Conservation (phyloP, 2,113 vertebrate species). For the Erinaceus europaeus region DNA sequence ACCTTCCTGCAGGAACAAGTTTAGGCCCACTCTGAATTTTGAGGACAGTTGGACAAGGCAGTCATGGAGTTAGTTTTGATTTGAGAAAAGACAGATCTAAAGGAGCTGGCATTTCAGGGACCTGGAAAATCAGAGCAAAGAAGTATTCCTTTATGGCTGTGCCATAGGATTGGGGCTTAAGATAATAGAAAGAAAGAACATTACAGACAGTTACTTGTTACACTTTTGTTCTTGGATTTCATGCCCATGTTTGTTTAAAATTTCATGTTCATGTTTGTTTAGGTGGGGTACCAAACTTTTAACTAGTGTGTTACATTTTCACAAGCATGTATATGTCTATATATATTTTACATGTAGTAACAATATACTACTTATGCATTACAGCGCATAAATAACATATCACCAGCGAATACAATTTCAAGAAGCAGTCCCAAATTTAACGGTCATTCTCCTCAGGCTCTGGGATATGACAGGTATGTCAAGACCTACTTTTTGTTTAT, state of each 20-base stretch:
- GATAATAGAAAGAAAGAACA: not conserved
- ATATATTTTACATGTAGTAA: not conserved
- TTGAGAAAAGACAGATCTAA: not conserved
- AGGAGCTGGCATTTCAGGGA: not conserved
- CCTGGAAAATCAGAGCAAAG: not conserved
- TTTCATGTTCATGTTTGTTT: not conserved
- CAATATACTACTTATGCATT: conserved; percentile 58
- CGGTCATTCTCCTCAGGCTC: conserved; percentile 82
- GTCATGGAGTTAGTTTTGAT: not conserved
- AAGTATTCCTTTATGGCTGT: not conserved
- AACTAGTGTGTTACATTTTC: not conserved
- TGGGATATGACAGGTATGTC: conserved; percentile 88
- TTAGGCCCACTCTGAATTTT: not conserved
- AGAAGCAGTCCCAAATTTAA: conserved; percentile 86
- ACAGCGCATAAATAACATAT: conserved; percentile 84
- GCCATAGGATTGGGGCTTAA: not conserved
- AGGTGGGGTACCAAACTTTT: not conserved
- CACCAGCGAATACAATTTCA: conserved; percentile 83
- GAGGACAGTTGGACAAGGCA: not conserved
- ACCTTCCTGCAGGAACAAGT: not conserved
- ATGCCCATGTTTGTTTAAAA: not conserved
- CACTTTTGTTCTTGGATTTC: not conserved
- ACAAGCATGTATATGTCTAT: not conserved
- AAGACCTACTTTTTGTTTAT: conserved; percentile 11
- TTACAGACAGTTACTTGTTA: not conserved